Evolutionary conservation across 2,888 invertebrate genomes (phyloP).

Genomic region (Eurois occulta): DNA sequence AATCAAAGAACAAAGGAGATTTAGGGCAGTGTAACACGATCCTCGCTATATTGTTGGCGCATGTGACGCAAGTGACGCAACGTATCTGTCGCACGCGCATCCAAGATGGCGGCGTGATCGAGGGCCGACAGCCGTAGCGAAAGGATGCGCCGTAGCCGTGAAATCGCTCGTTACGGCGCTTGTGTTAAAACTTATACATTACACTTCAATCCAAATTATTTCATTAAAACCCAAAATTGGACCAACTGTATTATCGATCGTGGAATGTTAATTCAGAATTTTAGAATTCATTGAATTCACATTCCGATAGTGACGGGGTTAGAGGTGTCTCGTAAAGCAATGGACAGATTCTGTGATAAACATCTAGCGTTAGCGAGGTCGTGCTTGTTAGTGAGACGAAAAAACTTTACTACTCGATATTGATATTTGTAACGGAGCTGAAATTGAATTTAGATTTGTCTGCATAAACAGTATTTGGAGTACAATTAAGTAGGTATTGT

Average conservation of each 20-base stretch:
- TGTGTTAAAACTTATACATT: constrained; percentile 68
- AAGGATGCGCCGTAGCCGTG: constrained; percentile 88
- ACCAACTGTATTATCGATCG: constrained; percentile 48
- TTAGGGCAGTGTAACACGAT: constrained; percentile 89
- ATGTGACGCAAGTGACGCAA: constrained; percentile 87
- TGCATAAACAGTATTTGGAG: constrained; percentile 14
- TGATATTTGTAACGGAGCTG: constrained; percentile 48
- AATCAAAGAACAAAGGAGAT: constrained; percentile 85
- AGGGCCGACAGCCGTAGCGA: constrained; percentile 86
- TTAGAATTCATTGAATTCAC: constrained; percentile 67
- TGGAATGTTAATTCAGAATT: constrained; percentile 65
- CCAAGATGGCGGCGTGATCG: constrained; percentile 83
- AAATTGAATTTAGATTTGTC: constrained; percentile 47
- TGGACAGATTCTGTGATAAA: constrained; percentile 64
- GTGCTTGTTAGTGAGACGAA: constrained; percentile 62
- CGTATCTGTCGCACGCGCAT: constrained; percentile 83
- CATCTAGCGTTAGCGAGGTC: constrained; percentile 59
- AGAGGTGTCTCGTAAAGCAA: constrained; percentile 65
- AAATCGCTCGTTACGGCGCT: constrained; percentile 85
- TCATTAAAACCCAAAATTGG: constrained; percentile 63
- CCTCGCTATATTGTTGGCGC: constrained; percentile 80
- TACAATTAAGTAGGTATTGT: neutral
- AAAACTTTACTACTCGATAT: constrained; percentile 52
- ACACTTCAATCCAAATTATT: constrained; percentile 50
- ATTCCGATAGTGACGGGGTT: constrained; percentile 64